phyloP scores from a whole-genome alignment of 2,888 invertebrate genomes.

The Gonocerus acuteangulatus region DNA sequence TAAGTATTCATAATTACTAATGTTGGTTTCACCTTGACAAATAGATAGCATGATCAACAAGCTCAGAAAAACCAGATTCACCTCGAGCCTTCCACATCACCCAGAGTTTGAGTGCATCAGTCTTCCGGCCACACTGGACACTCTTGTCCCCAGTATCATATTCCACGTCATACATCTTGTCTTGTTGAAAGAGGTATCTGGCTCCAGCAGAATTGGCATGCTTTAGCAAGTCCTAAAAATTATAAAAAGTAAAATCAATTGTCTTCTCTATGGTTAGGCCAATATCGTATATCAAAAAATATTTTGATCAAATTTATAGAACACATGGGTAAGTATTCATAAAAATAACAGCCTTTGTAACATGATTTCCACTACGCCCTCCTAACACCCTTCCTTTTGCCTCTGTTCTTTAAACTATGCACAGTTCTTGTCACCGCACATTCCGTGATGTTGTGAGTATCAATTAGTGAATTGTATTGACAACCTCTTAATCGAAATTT shows the following conservation, averaged over 20 bases:
- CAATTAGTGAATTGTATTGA: too few relatives aligned
- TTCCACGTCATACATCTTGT: slow-evolving; percentile 71
- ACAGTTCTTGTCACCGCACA: too few relatives aligned
- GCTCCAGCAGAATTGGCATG: slow-evolving; percentile 64
- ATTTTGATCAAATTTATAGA: neutral
- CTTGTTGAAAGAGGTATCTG: slow-evolving; percentile 72
- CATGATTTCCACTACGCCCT: too few relatives aligned
- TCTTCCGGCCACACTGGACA: slow-evolving; percentile 85
- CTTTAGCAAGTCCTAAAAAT: slow-evolving; percentile 50
- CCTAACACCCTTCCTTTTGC: too few relatives aligned
- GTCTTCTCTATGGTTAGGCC: neutral
- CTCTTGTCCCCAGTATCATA: slow-evolving; percentile 83
- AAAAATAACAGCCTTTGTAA: too few relatives aligned
- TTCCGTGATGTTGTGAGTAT: too few relatives aligned
- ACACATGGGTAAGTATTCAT: too few relatives aligned
- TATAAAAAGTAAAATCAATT: neutral
- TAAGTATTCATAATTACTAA: too few relatives aligned
- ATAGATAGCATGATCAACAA: slow-evolving; percentile 59
- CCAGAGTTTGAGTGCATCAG: slow-evolving; percentile 89
- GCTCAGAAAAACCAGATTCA: slow-evolving; percentile 50
- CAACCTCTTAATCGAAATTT: too few relatives aligned
- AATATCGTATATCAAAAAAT: too few relatives aligned
- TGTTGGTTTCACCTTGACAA: slow-evolving; percentile 50
- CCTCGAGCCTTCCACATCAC: slow-evolving; percentile 82
- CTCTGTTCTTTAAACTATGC: too few relatives aligned